phyloP scores from a whole-genome alignment of 2,113 vertebrate species.

The Amazona guildingii region DNA sequence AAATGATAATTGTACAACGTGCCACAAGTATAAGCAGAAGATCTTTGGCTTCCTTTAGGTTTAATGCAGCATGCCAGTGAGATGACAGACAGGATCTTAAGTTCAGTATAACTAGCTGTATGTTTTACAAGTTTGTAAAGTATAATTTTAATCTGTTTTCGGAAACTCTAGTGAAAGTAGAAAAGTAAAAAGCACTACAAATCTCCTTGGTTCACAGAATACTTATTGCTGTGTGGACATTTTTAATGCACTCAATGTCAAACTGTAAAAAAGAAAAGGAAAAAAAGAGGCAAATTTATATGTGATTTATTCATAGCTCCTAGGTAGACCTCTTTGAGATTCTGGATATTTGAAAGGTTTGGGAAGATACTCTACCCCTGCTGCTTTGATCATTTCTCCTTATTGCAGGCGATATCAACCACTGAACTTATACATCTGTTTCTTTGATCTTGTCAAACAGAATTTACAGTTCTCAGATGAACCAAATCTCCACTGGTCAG shows the following conservation, averaged over 20 bases:
- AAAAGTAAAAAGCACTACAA: slow-evolving; percentile 46
- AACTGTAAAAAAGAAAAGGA: slow-evolving; percentile 37
- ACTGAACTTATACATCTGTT: slow-evolving; percentile 69
- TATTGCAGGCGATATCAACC: slow-evolving; percentile 60
- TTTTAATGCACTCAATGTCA: slow-evolving; percentile 64
- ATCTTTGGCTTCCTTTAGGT: background rate
- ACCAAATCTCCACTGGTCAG: slow-evolving; percentile 78
- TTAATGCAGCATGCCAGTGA: background rate
- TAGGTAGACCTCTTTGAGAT: slow-evolving; percentile 71
- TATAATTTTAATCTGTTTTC: slow-evolving; percentile 34
- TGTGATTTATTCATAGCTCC: slow-evolving; percentile 76
- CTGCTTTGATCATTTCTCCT: slow-evolving; percentile 76
- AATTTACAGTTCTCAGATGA: slow-evolving; percentile 79
- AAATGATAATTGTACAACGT: background rate
- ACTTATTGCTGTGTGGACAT: slow-evolving; percentile 60
- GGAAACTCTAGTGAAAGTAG: slow-evolving; percentile 40
- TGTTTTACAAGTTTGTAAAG: slow-evolving; percentile 19
- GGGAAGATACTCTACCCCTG: slow-evolving; percentile 59
- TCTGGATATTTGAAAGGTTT: slow-evolving; percentile 76
- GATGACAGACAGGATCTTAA: slow-evolving; percentile 36
- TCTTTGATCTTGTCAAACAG: slow-evolving; percentile 81
- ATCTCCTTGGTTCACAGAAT: slow-evolving; percentile 59
- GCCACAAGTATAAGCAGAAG: background rate
- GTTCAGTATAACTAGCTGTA: background rate
- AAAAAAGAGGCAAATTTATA: slow-evolving; percentile 64